Percentiles rank a stretch among this genome's conserved stretches.
These are phyloP conservation scores for Agelastica alni DNA, from an alignment of 2,888 invertebrate species.

Conservation along the genomic window DNA sequence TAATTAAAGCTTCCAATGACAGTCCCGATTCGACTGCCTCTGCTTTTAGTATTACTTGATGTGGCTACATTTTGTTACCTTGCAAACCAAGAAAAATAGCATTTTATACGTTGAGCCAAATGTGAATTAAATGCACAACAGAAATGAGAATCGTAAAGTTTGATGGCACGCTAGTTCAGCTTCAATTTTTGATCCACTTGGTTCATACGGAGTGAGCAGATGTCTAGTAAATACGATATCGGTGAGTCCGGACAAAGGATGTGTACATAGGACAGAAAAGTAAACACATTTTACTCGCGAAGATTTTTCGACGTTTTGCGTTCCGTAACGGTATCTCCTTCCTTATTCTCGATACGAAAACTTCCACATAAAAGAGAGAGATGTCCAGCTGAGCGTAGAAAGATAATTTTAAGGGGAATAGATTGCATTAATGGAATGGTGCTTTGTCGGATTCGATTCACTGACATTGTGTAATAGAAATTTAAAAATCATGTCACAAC, in stretches of 20 bases:
- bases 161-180: constrained; percentile 6
- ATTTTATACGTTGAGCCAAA: too few relatives aligned
- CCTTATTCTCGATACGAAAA: neutral
- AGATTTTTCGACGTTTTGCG: constrained; percentile 41
- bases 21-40: too few relatives aligned
- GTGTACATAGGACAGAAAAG: constrained; percentile 58
- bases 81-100: too few relatives aligned
- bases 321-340: constrained; percentile 35
- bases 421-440: constrained; percentile 44
- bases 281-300: constrained; percentile 56
- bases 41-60: too few relatives aligned
- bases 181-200: constrained; percentile 26
- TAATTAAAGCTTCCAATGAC: too few relatives aligned
- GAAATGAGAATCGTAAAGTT: constrained; percentile 2
- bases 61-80: too few relatives aligned
- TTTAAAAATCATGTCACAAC: constrained; percentile 40
- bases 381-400: constrained; percentile 1
- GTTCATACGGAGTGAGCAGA: constrained; percentile 49
- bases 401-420: constrained; percentile 33
- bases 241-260: constrained; percentile 57
- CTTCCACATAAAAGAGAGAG: neutral
- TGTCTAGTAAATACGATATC: constrained; percentile 57
- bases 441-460: constrained; percentile 40
- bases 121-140: neutral
- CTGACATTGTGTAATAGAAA: constrained; percentile 44